Base-by-base conservation (phyloP, 2,113 vertebrate genomes). In the Ceyx melanurus region DNA sequence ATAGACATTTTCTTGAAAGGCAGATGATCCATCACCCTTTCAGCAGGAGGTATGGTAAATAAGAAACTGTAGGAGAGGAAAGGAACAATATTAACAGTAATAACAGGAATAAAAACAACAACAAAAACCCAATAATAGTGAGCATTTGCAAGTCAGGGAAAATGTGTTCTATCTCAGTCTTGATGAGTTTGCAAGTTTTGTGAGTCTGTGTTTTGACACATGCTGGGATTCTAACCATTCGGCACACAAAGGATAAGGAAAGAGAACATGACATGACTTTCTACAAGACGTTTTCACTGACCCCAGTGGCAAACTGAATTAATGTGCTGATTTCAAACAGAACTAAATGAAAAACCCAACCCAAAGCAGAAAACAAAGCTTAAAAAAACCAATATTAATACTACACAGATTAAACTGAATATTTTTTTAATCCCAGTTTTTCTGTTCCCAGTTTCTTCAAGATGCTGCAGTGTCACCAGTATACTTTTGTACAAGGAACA, bases 111-210 rank as follows among this genome's bases (percentile, higher is more conserved):
- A 72, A 60, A 18, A 89, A 60, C 53, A 89, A 53, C 40, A 64
- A 14, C 26, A 72, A 26, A 9, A 15, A 13, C 22, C 77, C 46
- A 20, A 21, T 62, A 93, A 50, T 8, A 89, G 54, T 48, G 53
- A 94, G 46, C 17, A 95, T 95, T 92, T 96, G 42, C 73, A 91
- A 51, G 70, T 89, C 60, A 70, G 23, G 57, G 79, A 75, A 84
- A 78, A 84, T 86, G 56, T 46, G 11, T 21, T 68, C 25, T 37
- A 58, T 65, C 83, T 88, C 46, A 72, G 7, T n/a, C 42, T 93
- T 90, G 54, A 57, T 92, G 94, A 90, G n/a, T 57, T 62, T 54
- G 71, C 60, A 91, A 90, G 45, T 13, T 29, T 80, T 67, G 15
- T 5, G 48, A 45, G 33, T 35, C 78, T 73, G 13, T 50, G 46